Base-by-base conservation (phyloP, 1,140 invertebrate genomes). In the Drosophila gunungcola region DNA sequence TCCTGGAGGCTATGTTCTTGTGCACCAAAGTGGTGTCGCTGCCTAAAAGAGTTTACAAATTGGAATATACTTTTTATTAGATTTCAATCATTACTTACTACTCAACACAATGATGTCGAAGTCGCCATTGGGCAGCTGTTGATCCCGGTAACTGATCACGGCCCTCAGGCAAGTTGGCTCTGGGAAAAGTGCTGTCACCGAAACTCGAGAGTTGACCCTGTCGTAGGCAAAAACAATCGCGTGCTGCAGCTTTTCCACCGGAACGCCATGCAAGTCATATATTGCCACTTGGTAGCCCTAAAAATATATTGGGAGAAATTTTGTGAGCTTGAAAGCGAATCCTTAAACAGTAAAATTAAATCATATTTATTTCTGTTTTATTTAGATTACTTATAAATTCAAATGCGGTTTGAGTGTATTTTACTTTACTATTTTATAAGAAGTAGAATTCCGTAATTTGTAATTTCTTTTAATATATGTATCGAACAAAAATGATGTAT, bases 91-190 rank as follows among this genome's bases (percentile, higher is more conserved):
- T 3, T n/a, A 93, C 95, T 94, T 93, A 97, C 97, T 95, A 80
- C 95, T 97, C 45, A 98, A 94, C 27, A 98, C 97, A 78, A 98
- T 97, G 85, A 98, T 97, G 92, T 98, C 97, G 90, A 98, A 98
- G 91, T 97, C 96, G 12, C 97, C 98, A 93, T 98, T 98, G 79
- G 96, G 96, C 73, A 98, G 93, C 79, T 96, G 95, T 61, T 95
- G 93, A 45, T 95, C 95, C 46, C 95, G 94, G 90, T 97, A 97
- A 73, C 94, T 95, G 21, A 98, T 95, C 53, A 95, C 95, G n/a
- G 97, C 97, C 78, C 96, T 95, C 92, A 96, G 97, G 89, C 97
- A 96, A 27, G 96, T 97, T 61, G 94, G 92, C 48, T 93, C 91
- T 13, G 93, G 92, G 89, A 94, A 94, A 65, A 93, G 92, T 42